A percentile compares a stretch with the other conserved stretches of the same genome.
phyloP scores from a whole-genome alignment of 2,797 vertebrate species.

The Peromyscus eremicus region DNA sequence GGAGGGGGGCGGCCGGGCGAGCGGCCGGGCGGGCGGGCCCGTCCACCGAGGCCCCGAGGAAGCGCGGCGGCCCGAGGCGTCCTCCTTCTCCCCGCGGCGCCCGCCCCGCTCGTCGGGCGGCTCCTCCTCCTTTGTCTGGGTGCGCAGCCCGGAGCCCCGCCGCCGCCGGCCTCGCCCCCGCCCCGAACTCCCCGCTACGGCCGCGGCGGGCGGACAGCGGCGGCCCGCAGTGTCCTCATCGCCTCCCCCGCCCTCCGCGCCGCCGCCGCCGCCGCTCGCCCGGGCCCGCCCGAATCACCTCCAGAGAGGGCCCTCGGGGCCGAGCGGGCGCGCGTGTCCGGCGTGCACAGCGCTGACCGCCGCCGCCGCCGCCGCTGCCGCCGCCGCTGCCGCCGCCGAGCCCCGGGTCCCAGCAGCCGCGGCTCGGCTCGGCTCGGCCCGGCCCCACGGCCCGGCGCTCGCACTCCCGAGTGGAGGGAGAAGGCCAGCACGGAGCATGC shows the following conservation, averaged over 20 bases:
- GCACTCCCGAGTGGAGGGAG: background rate
- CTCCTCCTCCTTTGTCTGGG: constrained; percentile 80
- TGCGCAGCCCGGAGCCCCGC: constrained; percentile 59
- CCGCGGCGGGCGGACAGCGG: constrained; percentile 25
- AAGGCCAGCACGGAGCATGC: constrained; percentile 75
- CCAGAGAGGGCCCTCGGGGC: constrained; percentile 44
- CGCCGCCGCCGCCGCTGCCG: background rate
- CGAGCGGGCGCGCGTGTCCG: background rate
- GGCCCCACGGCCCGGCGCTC: constrained; percentile 59
- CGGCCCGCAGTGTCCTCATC: constrained; percentile 61
- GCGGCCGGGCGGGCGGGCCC: background rate
- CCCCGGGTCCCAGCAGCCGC: background rate
- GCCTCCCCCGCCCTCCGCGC: constrained; percentile 52
- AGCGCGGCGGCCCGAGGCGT: constrained; percentile 11
- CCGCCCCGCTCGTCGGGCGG: constrained; percentile 49
- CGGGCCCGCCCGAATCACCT: constrained; percentile 62
- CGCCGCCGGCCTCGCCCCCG: constrained; percentile 64
- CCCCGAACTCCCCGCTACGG: constrained; percentile 69
- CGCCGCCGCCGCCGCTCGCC: constrained; percentile 34
- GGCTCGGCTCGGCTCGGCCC: constrained; percentile 55
- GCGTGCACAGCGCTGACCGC: background rate
- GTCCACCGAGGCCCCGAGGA: constrained; percentile 43
- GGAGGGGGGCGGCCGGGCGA: background rate
- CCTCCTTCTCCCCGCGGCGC: background rate
- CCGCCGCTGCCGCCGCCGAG: background rate